phyloP scores from a whole-genome alignment of 2,113 vertebrate species.

The Xiphorhynchus elegans region DNA sequence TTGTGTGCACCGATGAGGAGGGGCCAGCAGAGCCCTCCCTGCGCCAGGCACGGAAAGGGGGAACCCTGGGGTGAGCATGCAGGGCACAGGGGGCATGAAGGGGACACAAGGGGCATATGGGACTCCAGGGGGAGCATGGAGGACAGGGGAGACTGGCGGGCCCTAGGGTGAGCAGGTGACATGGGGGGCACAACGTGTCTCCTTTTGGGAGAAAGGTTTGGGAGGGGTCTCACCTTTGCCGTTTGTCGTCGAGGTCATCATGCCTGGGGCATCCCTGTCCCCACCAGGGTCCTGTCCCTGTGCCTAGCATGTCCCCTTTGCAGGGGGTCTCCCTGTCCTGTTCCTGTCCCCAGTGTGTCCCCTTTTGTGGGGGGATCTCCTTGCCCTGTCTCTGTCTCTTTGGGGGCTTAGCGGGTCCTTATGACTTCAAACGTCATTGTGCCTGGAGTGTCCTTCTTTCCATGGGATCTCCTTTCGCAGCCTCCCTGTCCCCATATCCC shows the following conservation, averaged over 20 bases:
- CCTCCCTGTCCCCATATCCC: background rate
- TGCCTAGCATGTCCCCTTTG: fast-evolving
- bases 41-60: too few species aligned
- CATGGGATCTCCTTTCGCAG: background rate
- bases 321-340: too few species aligned
- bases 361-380: too few species aligned
- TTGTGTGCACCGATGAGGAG: conserved; percentile 90
- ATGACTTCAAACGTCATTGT: background rate
- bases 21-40: conserved; percentile 41
- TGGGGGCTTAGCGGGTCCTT: background rate
- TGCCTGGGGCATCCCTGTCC: background rate
- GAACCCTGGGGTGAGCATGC: background rate
- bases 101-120: background rate
- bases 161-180: too few species aligned
- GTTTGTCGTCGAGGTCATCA: too few species aligned
- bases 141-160: too few species aligned
- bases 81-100: background rate
- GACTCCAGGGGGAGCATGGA: too few species aligned
- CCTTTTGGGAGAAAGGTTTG: too few species aligned
- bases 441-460: background rate
- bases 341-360: too few species aligned
- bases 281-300: background rate
- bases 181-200: too few species aligned
- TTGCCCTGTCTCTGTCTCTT: too few species aligned
- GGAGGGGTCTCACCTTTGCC: too few species aligned